A percentile compares a stretch with the other conserved stretches of the same genome.
phyloP scores from a whole-genome alignment of 2,888 invertebrate genomes.

The Nemotelus nigrinus region DNA sequence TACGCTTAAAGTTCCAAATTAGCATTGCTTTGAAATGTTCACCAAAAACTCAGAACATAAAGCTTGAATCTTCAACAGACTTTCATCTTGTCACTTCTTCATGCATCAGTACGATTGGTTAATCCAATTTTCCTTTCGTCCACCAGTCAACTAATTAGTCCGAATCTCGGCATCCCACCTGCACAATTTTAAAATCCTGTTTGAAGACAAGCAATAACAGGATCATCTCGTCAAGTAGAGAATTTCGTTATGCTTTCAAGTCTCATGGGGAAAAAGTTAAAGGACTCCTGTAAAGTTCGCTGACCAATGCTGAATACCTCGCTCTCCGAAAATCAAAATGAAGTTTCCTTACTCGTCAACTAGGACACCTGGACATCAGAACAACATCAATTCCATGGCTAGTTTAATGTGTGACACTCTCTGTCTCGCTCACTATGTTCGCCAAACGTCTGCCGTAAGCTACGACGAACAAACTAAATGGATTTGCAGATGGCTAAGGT shows the following conservation, averaged over 20 bases:
- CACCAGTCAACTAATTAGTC: slow-evolving; percentile 49
- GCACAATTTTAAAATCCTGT: slow-evolving; percentile 41
- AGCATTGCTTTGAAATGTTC: too few relatives aligned
- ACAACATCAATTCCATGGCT: slow-evolving; percentile 21
- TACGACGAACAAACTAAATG: not conserved
- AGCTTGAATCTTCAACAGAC: too few relatives aligned
- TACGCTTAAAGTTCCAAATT: too few relatives aligned
- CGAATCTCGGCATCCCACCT: slow-evolving; percentile 45
- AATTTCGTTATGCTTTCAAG: slow-evolving; percentile 42
- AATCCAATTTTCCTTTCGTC: slow-evolving; percentile 48
- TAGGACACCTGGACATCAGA: not conserved
- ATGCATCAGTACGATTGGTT: not conserved
- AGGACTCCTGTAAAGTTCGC: slow-evolving; percentile 24
- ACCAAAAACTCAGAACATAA: too few relatives aligned
- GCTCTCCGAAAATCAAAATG: not conserved
- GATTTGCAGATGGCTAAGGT: slow-evolving; percentile 2
- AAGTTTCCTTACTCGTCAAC: not conserved
- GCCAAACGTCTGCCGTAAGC: not conserved
- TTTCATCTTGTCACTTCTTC: too few relatives aligned
- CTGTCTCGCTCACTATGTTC: not conserved
- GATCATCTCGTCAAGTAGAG: slow-evolving; percentile 47
- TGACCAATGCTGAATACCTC: slow-evolving; percentile 27
- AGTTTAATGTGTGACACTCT: slow-evolving; percentile 29
- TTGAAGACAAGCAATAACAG: slow-evolving; percentile 47
- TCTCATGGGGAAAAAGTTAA: slow-evolving; percentile 44